phyloP scores from a whole-genome alignment of 2,888 invertebrate genomes.

The Erebia palarica region DNA sequence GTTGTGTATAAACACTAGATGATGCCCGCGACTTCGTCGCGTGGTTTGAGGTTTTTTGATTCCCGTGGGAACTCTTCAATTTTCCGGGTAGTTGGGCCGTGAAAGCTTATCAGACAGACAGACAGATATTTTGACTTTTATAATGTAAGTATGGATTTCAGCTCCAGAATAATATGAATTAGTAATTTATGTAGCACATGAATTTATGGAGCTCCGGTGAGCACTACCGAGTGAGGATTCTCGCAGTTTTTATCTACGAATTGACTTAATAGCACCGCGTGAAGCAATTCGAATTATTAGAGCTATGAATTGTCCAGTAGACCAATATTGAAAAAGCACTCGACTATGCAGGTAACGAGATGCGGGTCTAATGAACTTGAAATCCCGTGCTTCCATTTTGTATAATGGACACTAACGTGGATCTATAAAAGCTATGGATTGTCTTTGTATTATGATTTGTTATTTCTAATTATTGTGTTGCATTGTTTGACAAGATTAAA shows the following conservation, averaged over 20 bases:
- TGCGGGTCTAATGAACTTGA: slow-evolving; percentile 79
- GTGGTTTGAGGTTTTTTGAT: too few relatives aligned
- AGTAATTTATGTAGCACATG: neutral
- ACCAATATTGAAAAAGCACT: slow-evolving; percentile 78
- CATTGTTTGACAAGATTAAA: slow-evolving; percentile 7
- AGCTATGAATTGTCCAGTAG: slow-evolving; percentile 60
- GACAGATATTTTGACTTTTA: too few relatives aligned
- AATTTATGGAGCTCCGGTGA: neutral
- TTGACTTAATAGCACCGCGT: slow-evolving; percentile 16
- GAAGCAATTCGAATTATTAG: slow-evolving; percentile 42
- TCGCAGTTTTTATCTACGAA: neutral
- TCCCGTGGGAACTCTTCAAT: too few relatives aligned
- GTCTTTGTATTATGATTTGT: slow-evolving; percentile 17
- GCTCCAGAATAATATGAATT: neutral
- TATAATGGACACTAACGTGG: slow-evolving; percentile 66
- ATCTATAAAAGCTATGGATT: slow-evolving; percentile 51
- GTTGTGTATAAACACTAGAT: too few relatives aligned
- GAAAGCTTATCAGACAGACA: too few relatives aligned
- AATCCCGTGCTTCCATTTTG: slow-evolving; percentile 76
- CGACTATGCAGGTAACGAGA: slow-evolving; percentile 75
- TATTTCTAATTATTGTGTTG: slow-evolving; percentile 15
- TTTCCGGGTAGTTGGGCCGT: too few relatives aligned
- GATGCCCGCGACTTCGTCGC: too few relatives aligned
- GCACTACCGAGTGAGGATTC: neutral
- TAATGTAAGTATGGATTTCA: neutral